Base-by-base conservation (phyloP, 1,140 invertebrate genomes). In the Acromyrmex echinatior region DNA sequence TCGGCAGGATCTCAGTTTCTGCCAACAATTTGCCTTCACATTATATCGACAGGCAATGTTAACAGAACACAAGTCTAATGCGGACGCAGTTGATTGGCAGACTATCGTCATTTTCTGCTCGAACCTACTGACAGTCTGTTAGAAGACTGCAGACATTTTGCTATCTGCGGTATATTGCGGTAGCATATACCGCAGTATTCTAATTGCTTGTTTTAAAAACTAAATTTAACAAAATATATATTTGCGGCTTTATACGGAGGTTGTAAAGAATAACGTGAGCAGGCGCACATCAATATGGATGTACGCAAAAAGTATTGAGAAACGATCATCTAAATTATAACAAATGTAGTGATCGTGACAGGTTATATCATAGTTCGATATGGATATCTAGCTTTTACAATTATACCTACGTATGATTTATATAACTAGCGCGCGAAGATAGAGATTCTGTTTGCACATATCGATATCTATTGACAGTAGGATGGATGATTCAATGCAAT, bases 401-500 rank as follows among this genome's bases (percentile, higher is more conserved):
- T 84, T 74, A 84, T 62, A 84, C n/a, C 53, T 62, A 62, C 80
- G 68, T 62, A 49, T 84, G 68, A 84, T 84, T 84, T 84, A 84
- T 84, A 39, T 76, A 84, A 84, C 80, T 84, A 84, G 39, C 28
- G 56, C 10, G 58, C 35, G 3, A 84, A 84, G 80, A 68, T 80
- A 80, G 78, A 80, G 63, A 77, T 65, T 74, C 62, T 62, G 87
- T 80, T 80, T 56, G 77, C 78, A 65, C 77, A 28, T 51, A 53
- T 84, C 58, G 71, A 51, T 88, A 88, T 88, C 79, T 68, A 88
- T 88, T 60, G 87, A 88, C 88, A 79, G 87, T 88, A 28, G 51
- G 68, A 74, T 82, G 87, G 73, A 78, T 86, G 88, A 89, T 89
- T 86, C 88, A 73, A 88, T 74, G 73, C 78, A 74, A 88, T 86